Evolutionary conservation across 2,797 vertebrate genomes (phyloP).

Genomic region (Austrolebias charrua): DNA sequence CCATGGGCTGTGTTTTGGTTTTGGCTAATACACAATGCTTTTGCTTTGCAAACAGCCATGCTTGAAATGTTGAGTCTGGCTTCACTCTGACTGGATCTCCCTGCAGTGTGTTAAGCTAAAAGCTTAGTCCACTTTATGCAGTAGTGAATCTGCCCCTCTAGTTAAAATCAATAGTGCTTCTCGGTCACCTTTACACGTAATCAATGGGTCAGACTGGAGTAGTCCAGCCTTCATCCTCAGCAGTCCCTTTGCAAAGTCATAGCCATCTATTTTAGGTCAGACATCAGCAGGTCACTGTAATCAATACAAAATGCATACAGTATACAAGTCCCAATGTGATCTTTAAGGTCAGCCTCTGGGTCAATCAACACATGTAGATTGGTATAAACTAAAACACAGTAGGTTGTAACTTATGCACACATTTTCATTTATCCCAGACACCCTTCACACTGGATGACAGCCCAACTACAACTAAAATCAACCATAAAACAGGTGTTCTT

Average conservation of each 20-base stretch:
- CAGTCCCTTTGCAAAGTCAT: constrained; percentile 67
- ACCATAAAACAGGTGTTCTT: too few relatives aligned
- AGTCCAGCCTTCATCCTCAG: constrained; percentile 40
- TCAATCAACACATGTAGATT: constrained; percentile 33
- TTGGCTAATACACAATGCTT: constrained; percentile 17
- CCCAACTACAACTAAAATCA: too few relatives aligned
- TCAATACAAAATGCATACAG: constrained; percentile 52
- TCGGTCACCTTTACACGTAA: constrained; percentile 64
- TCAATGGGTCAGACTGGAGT: constrained; percentile 67
- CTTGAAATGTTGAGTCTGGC: constrained; percentile 15
- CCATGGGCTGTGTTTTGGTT: constrained; percentile 30
- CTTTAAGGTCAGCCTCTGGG: constrained; percentile 30
- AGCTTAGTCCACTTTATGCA: constrained; percentile 41
- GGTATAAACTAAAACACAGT: constrained; percentile 7
- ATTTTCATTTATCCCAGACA: background rate
- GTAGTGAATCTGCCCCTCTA: constrained; percentile 34
- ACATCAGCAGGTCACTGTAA: constrained; percentile 48
- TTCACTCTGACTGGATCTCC: background rate
- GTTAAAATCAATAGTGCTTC: constrained; percentile 67
- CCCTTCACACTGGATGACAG: too few relatives aligned
- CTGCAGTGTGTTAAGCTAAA: constrained; percentile 18
- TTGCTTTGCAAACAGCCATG: constrained; percentile 24
- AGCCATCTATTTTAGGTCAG: constrained; percentile 68
- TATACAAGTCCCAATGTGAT: constrained; percentile 41
- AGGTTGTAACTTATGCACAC: background rate